Conservation (phyloP, 2,888 invertebrate genomes). For the Oscheius myriophilus region DNA sequence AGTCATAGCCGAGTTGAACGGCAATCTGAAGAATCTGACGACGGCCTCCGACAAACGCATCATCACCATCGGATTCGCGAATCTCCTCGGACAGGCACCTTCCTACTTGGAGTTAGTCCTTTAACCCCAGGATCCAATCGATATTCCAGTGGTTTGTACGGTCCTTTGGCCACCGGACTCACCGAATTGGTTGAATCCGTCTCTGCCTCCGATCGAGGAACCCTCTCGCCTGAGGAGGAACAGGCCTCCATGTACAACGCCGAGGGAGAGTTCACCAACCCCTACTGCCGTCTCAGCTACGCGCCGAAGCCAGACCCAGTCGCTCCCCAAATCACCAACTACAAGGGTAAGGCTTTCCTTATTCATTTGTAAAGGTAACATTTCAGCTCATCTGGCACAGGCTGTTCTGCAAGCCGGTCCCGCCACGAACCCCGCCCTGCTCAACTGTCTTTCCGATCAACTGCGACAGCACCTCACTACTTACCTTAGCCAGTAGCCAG, state of each 20-base stretch:
- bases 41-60: slow-evolving; percentile 87
- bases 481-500: not conserved
- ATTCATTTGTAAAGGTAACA: not conserved
- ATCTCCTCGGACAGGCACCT: slow-evolving; percentile 73
- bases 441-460: slow-evolving; percentile 5
- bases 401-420: slow-evolving; percentile 50
- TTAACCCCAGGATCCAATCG: not conserved
- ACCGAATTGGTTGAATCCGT: slow-evolving; percentile 45
- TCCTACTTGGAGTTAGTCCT: slow-evolving; percentile 6
- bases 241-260: slow-evolving; percentile 59
- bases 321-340: slow-evolving; percentile 47
- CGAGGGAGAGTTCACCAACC: slow-evolving; percentile 63
- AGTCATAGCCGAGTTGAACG: slow-evolving; percentile 37
- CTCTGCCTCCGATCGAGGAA: slow-evolving; percentile 35
- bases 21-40: slow-evolving; percentile 81
- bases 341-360: slow-evolving; percentile 43
- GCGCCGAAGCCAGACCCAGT: slow-evolving; percentile 49
- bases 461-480: slow-evolving; percentile 2
- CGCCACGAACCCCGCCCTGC: not conserved
- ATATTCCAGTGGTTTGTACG: slow-evolving; percentile 38
- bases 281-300: slow-evolving; percentile 62
- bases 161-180: slow-evolving; percentile 39
- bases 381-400: slow-evolving; percentile 51
- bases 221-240: slow-evolving; percentile 52
- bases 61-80: slow-evolving; percentile 87